These are phyloP conservation scores for Lanistes nyassanus DNA, from an alignment of 1,140 invertebrate species.

Conservation along the genomic window DNA sequence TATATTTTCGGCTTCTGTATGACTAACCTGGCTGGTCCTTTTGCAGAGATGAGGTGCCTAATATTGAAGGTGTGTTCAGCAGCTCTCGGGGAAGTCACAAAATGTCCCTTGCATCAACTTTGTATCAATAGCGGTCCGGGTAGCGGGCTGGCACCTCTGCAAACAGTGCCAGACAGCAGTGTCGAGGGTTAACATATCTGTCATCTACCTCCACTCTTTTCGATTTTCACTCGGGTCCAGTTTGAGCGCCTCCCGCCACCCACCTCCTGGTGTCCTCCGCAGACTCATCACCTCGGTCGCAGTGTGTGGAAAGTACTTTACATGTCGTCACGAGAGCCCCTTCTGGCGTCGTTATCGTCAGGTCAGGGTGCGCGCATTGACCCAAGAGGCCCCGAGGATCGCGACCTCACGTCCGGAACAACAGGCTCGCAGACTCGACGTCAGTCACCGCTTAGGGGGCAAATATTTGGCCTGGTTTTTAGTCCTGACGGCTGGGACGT, in stretches of 20 bases:
- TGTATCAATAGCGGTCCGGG: background rate
- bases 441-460: constrained; percentile 19
- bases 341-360: constrained; percentile 19
- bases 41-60: no score
- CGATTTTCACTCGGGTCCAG: constrained; percentile 3
- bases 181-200: background rate
- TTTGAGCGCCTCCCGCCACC: background rate
- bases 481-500: background rate
- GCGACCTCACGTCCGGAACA: constrained; percentile 24
- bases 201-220: background rate
- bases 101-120: no score
- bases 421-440: constrained; percentile 10
- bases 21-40: no score
- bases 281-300: no score
- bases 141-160: background rate
- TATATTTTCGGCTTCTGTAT: no score
- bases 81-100: no score
- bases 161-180: background rate
- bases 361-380: background rate
- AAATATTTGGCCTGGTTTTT: constrained; percentile 26
- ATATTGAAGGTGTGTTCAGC: no score
- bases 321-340: constrained; percentile 6
- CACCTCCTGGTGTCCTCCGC: background rate
- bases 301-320: constrained; percentile 23
- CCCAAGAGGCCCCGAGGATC: background rate